Percentiles rank a stretch among this genome's conserved stretches.
Evolutionary conservation across 1,140 invertebrate species (phyloP).

Genomic region (Pomacea maculata): DNA sequence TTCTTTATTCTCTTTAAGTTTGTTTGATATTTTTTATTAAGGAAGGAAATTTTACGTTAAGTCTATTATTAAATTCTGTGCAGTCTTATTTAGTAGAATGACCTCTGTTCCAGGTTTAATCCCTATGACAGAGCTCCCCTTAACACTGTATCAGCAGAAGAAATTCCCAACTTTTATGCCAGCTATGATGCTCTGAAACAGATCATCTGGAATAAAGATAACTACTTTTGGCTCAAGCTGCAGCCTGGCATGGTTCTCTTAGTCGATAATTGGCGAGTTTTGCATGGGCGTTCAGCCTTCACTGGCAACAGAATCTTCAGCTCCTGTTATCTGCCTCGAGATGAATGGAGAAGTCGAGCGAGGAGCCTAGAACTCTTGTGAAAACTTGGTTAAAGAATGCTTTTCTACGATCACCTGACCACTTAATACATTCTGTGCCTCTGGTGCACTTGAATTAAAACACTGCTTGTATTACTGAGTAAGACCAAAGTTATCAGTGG

Average conservation of each 20-base stretch:
- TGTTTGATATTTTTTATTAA: too few relatives aligned
- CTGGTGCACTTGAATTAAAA: too few relatives aligned
- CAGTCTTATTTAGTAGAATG: neutral
- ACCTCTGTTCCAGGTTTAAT: constrained; percentile 67
- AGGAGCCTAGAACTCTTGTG: constrained; percentile 31
- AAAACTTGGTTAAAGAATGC: neutral
- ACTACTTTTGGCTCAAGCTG: constrained; percentile 72
- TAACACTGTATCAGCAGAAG: constrained; percentile 66
- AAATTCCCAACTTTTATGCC: constrained; percentile 73
- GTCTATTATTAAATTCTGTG: too few relatives aligned
- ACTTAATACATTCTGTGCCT: too few relatives aligned
- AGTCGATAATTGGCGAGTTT: constrained; percentile 80
- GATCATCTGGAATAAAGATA: constrained; percentile 67
- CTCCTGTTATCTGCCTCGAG: constrained; percentile 45
- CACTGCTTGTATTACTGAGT: too few relatives aligned
- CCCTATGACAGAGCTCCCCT: constrained; percentile 75
- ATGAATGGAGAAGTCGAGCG: constrained; percentile 47
- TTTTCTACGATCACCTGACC: too few relatives aligned
- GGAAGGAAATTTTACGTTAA: too few relatives aligned
- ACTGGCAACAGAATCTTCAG: constrained; percentile 62
- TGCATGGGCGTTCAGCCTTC: constrained; percentile 77
- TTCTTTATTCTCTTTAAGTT: too few relatives aligned
- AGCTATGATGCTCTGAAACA: constrained; percentile 70
- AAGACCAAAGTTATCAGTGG: too few relatives aligned
- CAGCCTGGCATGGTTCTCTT: constrained; percentile 74